Evolutionary conservation across 2,797 vertebrate species (phyloP).

Genomic region (Thaleichthys pacificus): DNA sequence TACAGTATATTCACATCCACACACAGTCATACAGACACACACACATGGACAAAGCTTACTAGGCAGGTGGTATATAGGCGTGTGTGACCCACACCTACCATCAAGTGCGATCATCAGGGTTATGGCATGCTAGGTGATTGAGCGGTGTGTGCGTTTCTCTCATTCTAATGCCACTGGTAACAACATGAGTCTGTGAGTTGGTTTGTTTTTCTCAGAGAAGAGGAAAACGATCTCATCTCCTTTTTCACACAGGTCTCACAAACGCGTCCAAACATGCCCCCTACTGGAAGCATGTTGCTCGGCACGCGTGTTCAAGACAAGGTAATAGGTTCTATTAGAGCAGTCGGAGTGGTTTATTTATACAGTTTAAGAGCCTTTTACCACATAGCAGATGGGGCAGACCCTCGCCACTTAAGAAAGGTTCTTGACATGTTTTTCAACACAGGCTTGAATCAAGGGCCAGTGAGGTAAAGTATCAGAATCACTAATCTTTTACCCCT

Average conservation of each 20-base stretch:
- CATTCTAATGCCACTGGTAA: background rate
- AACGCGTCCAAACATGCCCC: constrained; percentile 52
- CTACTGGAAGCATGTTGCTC: constrained; percentile 50
- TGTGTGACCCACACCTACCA: constrained; percentile 7
- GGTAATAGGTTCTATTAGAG: background rate
- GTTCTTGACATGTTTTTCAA: background rate
- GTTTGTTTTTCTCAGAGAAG: background rate
- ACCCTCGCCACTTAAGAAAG: background rate
- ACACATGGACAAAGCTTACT: background rate
- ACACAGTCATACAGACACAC: constrained; percentile 6
- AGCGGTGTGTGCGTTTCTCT: constrained; percentile 10
- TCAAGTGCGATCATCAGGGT: background rate
- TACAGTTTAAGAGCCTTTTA: constrained; percentile 13
- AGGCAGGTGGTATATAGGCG: constrained; percentile 10
- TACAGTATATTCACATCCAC: background rate
- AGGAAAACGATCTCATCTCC: background rate
- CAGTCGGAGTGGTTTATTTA: constrained; percentile 6
- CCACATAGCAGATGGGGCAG: background rate
- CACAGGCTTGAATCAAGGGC: background rate
- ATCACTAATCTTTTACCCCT: background rate
- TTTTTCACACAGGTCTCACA: constrained; percentile 4
- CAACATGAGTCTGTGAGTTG: background rate
- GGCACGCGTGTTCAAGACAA: background rate
- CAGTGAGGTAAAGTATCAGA: background rate
- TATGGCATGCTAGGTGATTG: background rate